Conservation (phyloP, 23 tunicate species). For the Phallusia fumigata region DNA sequence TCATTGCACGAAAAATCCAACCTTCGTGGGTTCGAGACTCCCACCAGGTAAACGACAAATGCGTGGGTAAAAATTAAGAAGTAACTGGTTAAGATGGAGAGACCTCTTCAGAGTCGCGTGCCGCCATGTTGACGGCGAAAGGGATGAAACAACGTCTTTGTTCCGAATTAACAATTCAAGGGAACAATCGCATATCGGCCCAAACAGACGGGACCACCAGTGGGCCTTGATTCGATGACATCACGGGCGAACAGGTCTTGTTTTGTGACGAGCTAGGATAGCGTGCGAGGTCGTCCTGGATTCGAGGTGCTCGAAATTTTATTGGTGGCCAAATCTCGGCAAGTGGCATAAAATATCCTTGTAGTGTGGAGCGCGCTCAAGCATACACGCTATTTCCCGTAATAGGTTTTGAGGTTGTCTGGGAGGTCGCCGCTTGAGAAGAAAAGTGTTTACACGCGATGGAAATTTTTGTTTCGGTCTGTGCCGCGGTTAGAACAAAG, state of each 20-base stretch:
- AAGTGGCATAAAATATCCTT: slow-evolving; percentile 9
- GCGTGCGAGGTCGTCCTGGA: slow-evolving; percentile 3
- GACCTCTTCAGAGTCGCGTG: slow-evolving; percentile 10
- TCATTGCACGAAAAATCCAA: no score
- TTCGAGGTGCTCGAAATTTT: slow-evolving; percentile 7
- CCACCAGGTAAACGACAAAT: no score
- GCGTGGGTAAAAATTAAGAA: no score
- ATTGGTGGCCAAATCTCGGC: background rate
- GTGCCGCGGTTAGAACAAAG: no score
- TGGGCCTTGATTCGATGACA: background rate
- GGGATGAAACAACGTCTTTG: background rate
- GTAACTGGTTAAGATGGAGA: background rate
- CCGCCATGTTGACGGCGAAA: background rate
- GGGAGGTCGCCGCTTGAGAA: background rate
- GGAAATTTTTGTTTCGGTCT: background rate
- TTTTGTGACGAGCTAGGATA: background rate
- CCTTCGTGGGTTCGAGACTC: no score
- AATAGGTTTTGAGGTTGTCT: slow-evolving; percentile 4
- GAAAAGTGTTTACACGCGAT: background rate
- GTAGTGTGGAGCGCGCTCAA: background rate
- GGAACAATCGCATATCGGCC: background rate
- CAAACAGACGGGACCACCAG: slow-evolving; percentile 1
- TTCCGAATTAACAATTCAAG: background rate
- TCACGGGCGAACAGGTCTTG: background rate
- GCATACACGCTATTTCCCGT: background rate